Conservation (phyloP, 2,797 vertebrate species). For the Syngnathus rostellatus region DNA sequence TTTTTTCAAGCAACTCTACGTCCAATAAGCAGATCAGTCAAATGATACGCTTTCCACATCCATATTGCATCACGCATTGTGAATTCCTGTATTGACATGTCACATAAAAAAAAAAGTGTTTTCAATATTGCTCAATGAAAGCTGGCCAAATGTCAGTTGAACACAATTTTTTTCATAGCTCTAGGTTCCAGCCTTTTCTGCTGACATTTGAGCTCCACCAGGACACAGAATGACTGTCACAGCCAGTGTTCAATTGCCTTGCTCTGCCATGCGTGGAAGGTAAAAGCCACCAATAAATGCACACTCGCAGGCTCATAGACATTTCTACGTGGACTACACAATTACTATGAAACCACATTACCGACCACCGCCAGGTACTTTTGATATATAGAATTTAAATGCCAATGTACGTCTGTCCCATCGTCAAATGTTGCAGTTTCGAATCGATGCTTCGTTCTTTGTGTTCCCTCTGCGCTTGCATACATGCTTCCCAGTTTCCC, state of each 20-base stretch:
- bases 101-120: background rate
- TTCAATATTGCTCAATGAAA: background rate
- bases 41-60: no score
- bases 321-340: constrained; percentile 6
- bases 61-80: no score
- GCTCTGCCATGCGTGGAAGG: constrained; percentile 34
- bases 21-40: no score
- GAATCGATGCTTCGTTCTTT: background rate
- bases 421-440: background rate
- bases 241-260: constrained; percentile 31
- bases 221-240: constrained; percentile 22
- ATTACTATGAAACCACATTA: constrained; percentile 1
- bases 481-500: background rate
- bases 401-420: background rate
- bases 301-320: background rate
- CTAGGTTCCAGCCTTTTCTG: constrained; percentile 14
- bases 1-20: no score
- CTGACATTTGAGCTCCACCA: constrained; percentile 38
- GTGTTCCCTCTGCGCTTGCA: background rate
- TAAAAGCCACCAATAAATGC: constrained; percentile 20
- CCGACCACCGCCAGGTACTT: background rate
- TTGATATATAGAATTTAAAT: background rate
- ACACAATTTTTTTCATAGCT: constrained; percentile 26
- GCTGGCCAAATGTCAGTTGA: background rate
- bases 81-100: background rate